These are phyloP conservation scores for Entomobrya multifasciata DNA, from an alignment of 2,888 invertebrate genomes.

Conservation along the genomic window DNA sequence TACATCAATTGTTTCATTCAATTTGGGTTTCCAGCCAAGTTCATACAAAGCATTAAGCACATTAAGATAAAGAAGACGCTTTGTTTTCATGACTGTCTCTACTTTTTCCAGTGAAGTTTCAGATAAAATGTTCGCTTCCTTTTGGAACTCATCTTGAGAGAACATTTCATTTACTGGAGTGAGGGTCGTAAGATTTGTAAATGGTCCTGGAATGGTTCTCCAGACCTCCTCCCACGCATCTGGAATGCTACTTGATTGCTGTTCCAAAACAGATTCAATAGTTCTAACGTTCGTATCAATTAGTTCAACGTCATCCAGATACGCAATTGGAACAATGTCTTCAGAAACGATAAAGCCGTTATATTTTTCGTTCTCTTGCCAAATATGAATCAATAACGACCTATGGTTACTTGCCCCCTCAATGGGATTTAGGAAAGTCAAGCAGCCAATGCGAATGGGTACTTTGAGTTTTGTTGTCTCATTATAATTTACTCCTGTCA, in stretches of 20 bases:
- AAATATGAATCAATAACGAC: slow-evolving; percentile 5
- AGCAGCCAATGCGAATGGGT: slow-evolving; percentile 41
- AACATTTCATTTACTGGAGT: too few relatives aligned
- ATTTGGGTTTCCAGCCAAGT: slow-evolving; percentile 29
- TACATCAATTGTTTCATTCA: not conserved
- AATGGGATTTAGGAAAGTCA: slow-evolving; percentile 18
- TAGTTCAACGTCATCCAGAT: slow-evolving; percentile 5
- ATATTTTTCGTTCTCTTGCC: slow-evolving; percentile 7
- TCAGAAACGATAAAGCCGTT: not conserved
- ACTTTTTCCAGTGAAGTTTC: not conserved
- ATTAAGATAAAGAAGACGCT: not conserved
- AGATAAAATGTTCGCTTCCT: not conserved
- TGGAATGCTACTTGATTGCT: slow-evolving; percentile 6
- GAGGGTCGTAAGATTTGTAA: too few relatives aligned
- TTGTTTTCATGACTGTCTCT: not conserved
- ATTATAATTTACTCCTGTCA: not conserved
- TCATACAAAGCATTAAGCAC: slow-evolving; percentile 2
- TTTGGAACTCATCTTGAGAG: not conserved
- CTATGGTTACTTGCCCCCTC: not conserved
- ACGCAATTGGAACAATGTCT: not conserved
- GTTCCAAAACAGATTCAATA: slow-evolving; percentile 10
- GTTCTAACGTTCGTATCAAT: slow-evolving; percentile 34
- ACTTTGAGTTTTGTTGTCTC: slow-evolving; percentile 34
- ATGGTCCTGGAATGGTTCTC: not conserved
- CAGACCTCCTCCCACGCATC: slow-evolving; percentile 30